Percentiles rank a stretch among this genome's conserved stretches.
These are phyloP conservation scores for Agonum fuliginosum DNA, from an alignment of 2,888 invertebrate genomes.

Conservation along the genomic window DNA sequence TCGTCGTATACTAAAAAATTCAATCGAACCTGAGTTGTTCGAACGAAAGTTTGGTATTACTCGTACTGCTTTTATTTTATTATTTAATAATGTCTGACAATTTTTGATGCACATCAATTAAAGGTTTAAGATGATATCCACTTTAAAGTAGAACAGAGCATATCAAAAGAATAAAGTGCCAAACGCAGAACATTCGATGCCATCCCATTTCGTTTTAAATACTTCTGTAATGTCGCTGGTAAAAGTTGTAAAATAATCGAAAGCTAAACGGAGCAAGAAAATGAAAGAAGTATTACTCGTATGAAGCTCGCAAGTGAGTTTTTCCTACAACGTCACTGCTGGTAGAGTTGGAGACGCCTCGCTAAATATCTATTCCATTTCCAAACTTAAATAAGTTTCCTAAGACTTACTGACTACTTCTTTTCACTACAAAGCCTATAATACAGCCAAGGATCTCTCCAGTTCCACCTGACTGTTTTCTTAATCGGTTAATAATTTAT, in stretches of 20 bases:
- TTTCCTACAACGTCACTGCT: constrained; percentile 21
- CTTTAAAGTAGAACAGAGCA: constrained; percentile 8
- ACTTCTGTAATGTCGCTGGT: constrained; percentile 35
- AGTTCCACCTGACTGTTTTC: constrained; percentile 42
- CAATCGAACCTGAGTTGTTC: no score
- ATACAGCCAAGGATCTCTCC: constrained; percentile 38
- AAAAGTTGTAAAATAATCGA: constrained; percentile 47
- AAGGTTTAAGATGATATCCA: background rate
- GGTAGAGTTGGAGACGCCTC: constrained; percentile 33
- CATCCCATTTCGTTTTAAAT: constrained; percentile 36
- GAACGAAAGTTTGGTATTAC: no score
- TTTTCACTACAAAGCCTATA: constrained; percentile 53
- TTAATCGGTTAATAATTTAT: constrained; percentile 48
- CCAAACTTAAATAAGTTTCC: constrained; percentile 57
- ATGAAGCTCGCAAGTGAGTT: constrained; percentile 26
- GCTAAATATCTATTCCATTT: constrained; percentile 58
- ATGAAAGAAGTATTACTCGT: constrained; percentile 45
- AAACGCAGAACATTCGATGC: constrained; percentile 11
- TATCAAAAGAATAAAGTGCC: constrained; percentile 21
- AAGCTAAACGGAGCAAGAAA: constrained; percentile 50
- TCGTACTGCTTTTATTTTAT: no score
- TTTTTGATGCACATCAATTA: no score
- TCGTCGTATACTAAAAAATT: no score
- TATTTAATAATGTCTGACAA: no score
- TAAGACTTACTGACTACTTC: constrained; percentile 48